Evolutionary conservation across 2,113 vertebrate genomes (phyloP).

Genomic region (Hyaena hyaena): DNA sequence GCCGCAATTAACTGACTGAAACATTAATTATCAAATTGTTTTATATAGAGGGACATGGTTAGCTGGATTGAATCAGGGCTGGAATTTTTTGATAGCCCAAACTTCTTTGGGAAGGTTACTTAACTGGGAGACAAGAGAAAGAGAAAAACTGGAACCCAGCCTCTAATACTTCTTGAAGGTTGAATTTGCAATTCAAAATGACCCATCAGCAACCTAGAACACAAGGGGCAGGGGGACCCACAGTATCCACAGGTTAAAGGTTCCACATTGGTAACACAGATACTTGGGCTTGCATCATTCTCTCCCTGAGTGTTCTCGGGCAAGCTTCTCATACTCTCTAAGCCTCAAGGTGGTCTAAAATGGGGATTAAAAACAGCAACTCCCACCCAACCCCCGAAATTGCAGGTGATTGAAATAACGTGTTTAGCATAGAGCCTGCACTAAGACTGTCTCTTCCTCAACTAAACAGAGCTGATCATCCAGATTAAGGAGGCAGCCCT

Average conservation of each 20-base stretch:
- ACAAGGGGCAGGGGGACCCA: background rate
- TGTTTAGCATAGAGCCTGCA: background rate
- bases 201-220: background rate
- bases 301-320: background rate
- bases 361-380: background rate
- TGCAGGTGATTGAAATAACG: background rate
- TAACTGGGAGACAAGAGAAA: background rate
- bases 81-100: background rate
- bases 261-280: background rate
- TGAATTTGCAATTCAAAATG: background rate
- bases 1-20: background rate
- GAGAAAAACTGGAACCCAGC: background rate
- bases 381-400: background rate
- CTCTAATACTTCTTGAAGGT: background rate
- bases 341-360: constrained; percentile 32
- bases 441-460: background rate
- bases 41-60: background rate
- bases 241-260: background rate
- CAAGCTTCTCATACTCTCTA: background rate
- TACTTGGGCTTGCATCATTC: background rate
- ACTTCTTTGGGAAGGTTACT: background rate
- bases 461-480: background rate
- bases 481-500: background rate
- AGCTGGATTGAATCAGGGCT: background rate
- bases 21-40: background rate